These are phyloP conservation scores for Dermochelys coriacea DNA, from an alignment of 2,797 vertebrate species.

Conservation along the genomic window DNA sequence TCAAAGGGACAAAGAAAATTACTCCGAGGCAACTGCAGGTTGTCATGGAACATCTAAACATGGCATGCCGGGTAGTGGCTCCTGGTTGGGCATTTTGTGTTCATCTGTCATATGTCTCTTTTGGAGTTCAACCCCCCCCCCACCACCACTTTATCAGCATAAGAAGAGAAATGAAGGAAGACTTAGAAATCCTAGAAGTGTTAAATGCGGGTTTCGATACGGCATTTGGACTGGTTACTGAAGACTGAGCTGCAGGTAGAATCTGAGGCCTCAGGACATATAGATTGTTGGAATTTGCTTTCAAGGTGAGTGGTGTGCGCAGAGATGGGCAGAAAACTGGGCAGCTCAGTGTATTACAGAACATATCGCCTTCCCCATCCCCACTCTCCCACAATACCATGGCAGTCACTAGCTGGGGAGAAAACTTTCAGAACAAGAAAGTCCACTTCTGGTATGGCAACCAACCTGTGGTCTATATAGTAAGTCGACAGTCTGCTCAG, in stretches of 20 bases:
- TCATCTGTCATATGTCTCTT: neutral
- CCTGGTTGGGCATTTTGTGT: neutral
- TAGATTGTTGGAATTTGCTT: neutral
- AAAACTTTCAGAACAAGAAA: neutral
- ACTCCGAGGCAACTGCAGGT: neutral
- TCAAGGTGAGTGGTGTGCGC: neutral
- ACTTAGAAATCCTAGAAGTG: neutral
- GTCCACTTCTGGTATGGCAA: neutral
- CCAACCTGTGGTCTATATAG: neutral
- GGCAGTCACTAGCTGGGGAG: neutral
- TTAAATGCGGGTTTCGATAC: neutral
- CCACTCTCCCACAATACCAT: neutral
- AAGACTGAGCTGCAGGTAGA: neutral
- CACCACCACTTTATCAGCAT: neutral
- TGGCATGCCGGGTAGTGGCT: neutral
- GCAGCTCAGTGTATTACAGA: neutral
- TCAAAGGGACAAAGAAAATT: neutral
- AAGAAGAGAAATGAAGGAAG: neutral
- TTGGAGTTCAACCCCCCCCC: neutral
- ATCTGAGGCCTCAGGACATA: neutral
- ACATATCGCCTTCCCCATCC: neutral
- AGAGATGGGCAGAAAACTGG: neutral
- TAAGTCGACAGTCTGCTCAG: neutral
- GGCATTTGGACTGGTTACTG: neutral
- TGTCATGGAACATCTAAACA: neutral